Evolutionary conservation across 2,113 vertebrate genomes (phyloP).

Genomic region (Potamarius usumacintae): DNA sequence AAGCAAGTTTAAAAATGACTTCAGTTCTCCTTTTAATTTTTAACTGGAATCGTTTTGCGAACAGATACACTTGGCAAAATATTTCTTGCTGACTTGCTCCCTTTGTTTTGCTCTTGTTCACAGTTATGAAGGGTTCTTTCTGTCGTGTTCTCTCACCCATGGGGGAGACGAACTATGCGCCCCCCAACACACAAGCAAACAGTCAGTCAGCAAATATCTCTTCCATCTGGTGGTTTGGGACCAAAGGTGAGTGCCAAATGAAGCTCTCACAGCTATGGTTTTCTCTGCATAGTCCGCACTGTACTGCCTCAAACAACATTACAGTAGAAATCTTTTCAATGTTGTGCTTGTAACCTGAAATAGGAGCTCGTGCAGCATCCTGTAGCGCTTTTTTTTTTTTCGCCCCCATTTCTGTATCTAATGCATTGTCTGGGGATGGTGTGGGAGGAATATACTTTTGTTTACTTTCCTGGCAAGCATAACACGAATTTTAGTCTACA

Average conservation of each 20-base stretch:
- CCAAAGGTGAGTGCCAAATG: constrained; percentile 81
- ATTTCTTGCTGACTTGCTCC: neutral
- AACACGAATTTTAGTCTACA: neutral
- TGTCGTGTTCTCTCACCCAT: constrained; percentile 93
- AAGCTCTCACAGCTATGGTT: neutral
- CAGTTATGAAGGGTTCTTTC: constrained; percentile 96
- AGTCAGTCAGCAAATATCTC: constrained; percentile 90
- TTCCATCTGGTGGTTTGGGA: constrained; percentile 98
- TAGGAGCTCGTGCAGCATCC: constrained; percentile 16
- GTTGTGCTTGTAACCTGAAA: neutral
- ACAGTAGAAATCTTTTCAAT: neutral
- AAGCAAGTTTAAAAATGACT: too few relatives aligned
- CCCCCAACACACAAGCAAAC: constrained; percentile 88
- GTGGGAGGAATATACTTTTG: constrained; percentile 36
- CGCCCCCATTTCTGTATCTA: neutral
- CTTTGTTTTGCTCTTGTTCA: constrained; percentile 15
- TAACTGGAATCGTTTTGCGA: neutral
- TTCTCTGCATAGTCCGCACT: neutral
- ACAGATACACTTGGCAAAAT: neutral
- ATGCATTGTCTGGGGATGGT: constrained; percentile 41
- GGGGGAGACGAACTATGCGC: constrained; percentile 88
- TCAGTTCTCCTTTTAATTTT: neutral
- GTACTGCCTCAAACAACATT: neutral
- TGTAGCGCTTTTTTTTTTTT: constrained; percentile 26
- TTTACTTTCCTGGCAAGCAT: constrained; percentile 41